Base-by-base conservation (phyloP, 2,113 vertebrate genomes). In the Axis porcinus region DNA sequence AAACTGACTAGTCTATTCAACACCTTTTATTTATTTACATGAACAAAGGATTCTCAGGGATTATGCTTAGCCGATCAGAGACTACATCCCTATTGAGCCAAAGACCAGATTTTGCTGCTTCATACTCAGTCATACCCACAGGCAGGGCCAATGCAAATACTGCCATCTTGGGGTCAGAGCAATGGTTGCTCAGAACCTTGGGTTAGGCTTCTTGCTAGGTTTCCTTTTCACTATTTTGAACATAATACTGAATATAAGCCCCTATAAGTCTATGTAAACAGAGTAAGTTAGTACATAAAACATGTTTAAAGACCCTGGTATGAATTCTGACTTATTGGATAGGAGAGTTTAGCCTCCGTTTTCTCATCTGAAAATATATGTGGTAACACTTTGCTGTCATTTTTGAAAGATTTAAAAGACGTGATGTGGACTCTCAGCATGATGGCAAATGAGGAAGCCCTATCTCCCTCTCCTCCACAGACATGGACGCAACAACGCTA, bases 81-180 rank as follows among this genome's bases (percentile, higher is more conserved):
- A n/a, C n/a, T n/a, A n/a, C n/a, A n/a, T n/a, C n/a, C n/a, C n/a
- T n/a, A n/a, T n/a, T n/a, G n/a, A n/a, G n/a, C n/a, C n/a, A n/a
- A n/a, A n/a, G n/a, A n/a, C n/a, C n/a, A n/a, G n/a, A n/a, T n/a
- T n/a, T n/a, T n/a, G n/a, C n/a, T n/a, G n/a, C n/a, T n/a, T n/a
- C n/a, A n/a, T n/a, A n/a, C n/a, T n/a, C n/a, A n/a, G n/a, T 25
- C 43, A 13, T 13, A 30, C 1, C 27, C 36, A 13, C 12, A 45
- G 23, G 13, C 4, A 33, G 21, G 7, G 11, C 3, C 36, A 40
- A 2, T 52, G 85, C 30, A 45, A 78, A 86, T 64, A 85, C 88
- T 95, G 96, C 84, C 95, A 88, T 90, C 94, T 84, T 88, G 92
- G 0, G 93, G 64, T 55, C 87, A 88, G 43, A 52, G 28, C n/a